phyloP scores from a whole-genome alignment of 2,888 invertebrate species.

The Leucophora obtusa region DNA sequence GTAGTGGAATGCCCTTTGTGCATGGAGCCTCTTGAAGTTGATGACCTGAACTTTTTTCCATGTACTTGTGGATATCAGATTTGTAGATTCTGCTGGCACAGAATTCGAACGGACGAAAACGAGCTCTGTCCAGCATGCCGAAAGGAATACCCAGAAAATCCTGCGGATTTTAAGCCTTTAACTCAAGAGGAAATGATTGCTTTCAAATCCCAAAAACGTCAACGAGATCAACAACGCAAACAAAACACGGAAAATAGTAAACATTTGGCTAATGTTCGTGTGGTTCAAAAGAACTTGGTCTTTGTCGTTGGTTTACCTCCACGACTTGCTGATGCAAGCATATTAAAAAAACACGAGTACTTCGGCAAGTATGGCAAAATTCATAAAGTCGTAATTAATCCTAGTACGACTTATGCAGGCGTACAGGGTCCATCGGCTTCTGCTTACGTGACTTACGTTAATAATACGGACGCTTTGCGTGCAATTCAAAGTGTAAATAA shows the following conservation, averaged over 20 bases:
- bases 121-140: constrained; percentile 99
- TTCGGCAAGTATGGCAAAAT: constrained; percentile 99
- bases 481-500: constrained; percentile 99
- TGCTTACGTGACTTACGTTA: constrained; percentile 98
- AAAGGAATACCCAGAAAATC: constrained; percentile 99
- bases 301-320: constrained; percentile 99
- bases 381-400: constrained; percentile 99
- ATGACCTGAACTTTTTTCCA: constrained; percentile 99
- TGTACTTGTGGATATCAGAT: constrained; percentile 99
- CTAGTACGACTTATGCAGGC: constrained; percentile 96
- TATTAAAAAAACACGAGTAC: constrained; percentile 97
- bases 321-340: constrained; percentile 96
- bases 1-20: constrained; percentile 98
- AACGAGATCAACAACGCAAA: constrained; percentile 97
- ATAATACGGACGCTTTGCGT: constrained; percentile 94
- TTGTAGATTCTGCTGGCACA: constrained; percentile 99
- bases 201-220: constrained; percentile 96
- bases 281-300: constrained; percentile 99
- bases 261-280: constrained; percentile 96
- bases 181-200: constrained; percentile 94
- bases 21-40: constrained; percentile 99
- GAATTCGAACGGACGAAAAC: constrained; percentile 99
- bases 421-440: constrained; percentile 93
- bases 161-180: constrained; percentile 98
- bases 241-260: constrained; percentile 98